Evolutionary conservation across 2,888 invertebrate genomes (phyloP).

Genomic region (Volucella bombylans): DNA sequence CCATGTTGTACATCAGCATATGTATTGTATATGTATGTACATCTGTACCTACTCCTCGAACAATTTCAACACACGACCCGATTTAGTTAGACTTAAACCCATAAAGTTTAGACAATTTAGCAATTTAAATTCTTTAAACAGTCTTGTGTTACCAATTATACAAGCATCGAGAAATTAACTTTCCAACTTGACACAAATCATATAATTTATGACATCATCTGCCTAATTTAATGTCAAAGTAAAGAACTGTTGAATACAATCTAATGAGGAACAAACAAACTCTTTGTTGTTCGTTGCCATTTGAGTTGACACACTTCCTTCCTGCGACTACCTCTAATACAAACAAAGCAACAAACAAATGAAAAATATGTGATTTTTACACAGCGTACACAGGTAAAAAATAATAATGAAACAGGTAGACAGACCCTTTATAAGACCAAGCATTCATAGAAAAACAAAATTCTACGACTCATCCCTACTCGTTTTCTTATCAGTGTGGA

Average conservation of each 20-base stretch:
- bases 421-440: background rate
- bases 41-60: background rate
- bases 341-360: constrained; percentile 28
- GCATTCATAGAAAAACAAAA: background rate
- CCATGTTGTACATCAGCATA: background rate
- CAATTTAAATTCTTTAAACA: constrained; percentile 17
- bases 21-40: background rate
- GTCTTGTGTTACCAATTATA: constrained; percentile 42
- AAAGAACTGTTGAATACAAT: constrained; percentile 27
- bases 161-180: constrained; percentile 15
- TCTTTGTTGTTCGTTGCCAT: constrained; percentile 22
- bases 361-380: background rate
- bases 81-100: background rate
- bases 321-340: background rate
- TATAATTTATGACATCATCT: constrained; percentile 51
- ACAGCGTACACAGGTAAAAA: too few species aligned
- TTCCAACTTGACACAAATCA: constrained; percentile 39
- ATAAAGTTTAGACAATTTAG: background rate
- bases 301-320: constrained; percentile 52
- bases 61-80: background rate
- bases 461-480: background rate
- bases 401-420: constrained; percentile 1
- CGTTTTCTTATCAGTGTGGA: constrained; percentile 3
- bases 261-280: constrained; percentile 15
- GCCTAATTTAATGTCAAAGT: constrained; percentile 27